Base-by-base conservation (phyloP, 2,797 vertebrate genomes). In the Enteromius argenteus region DNA sequence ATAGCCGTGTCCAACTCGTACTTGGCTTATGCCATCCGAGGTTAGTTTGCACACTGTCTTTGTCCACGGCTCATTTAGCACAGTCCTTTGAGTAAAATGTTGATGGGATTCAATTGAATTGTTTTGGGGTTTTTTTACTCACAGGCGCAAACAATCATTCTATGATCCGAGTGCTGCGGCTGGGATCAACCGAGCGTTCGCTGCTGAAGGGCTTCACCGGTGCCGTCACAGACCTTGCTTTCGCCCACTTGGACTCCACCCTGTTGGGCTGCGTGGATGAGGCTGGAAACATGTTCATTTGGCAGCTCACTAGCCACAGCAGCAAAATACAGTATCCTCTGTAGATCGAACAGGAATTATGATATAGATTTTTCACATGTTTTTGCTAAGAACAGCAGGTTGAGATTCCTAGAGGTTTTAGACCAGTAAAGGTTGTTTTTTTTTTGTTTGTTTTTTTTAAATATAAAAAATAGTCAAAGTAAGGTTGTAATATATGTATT, bases 1-100 rank as follows among this genome's bases (percentile, higher is more conserved):
- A 99, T 99, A 83, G 98, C 98, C 0, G 98, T 99, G 79, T 99
- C 98, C 72, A 99, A 98, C 92, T 94, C 96, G 35, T 99, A 98
- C 88, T 90, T 99, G 92, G 98, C 98, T 2, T 99, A 99, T 82
- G 97, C 97, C 83, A 98, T 99, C 91, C 95, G 97, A 96, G 98
- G 98, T 99, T 88, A 96, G 95, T 66, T n/a, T 56, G 39, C 77
- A 39, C 35, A 13, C 15, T 62, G 37, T 68, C 11, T 71, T 80
- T 69, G 14, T 66, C 1, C 44, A 37, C 11, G 5, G 53, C 53
- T 49, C 46, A 19, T 73, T 58, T 68, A 79, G 39, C 69, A 23
- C 51, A 67, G 2, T 62, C 5, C 10, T 75, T 30, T 75, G 30
- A 69, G 66, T 67, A 64, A 42, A 7, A 58, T 32, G 35, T 39